Evolutionary conservation across 2,113 vertebrate genomes (phyloP).

Genomic region (Eidolon helvum): DNA sequence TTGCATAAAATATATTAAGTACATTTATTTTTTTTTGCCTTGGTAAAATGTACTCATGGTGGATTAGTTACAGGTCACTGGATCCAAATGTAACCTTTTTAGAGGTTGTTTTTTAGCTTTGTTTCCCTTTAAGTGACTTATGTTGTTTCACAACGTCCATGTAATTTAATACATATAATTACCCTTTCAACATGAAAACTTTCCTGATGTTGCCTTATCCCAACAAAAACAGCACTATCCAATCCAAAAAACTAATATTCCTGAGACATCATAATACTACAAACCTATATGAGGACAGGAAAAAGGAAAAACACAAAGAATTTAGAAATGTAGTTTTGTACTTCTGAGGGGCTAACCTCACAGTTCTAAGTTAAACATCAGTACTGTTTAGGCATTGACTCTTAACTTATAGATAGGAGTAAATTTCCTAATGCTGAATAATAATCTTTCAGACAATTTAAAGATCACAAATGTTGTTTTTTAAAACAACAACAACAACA

Average conservation of each 20-base stretch:
- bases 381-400: neutral
- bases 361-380: neutral
- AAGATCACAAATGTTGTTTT: neutral
- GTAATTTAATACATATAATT: conserved; percentile 59
- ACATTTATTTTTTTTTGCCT: neutral
- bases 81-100: neutral
- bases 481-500: neutral
- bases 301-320: conserved; percentile 24
- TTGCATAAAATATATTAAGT: neutral
- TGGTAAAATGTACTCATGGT: neutral
- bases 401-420: neutral
- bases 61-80: neutral
- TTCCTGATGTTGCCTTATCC: neutral
- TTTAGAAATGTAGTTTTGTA: conserved; percentile 4
- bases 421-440: neutral
- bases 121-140: neutral
- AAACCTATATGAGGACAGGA: neutral
- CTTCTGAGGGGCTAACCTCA: neutral
- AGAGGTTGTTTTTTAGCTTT: neutral
- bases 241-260: neutral
- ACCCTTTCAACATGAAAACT: conserved; percentile 43
- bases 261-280: neutral
- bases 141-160: conserved; percentile 34
- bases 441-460: neutral
- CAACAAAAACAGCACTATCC: conserved; percentile 6